Percentiles rank a stretch among this genome's conserved stretches.
Evolutionary conservation across 1,140 invertebrate genomes (phyloP).

Genomic region (Saccostrea glomerata): DNA sequence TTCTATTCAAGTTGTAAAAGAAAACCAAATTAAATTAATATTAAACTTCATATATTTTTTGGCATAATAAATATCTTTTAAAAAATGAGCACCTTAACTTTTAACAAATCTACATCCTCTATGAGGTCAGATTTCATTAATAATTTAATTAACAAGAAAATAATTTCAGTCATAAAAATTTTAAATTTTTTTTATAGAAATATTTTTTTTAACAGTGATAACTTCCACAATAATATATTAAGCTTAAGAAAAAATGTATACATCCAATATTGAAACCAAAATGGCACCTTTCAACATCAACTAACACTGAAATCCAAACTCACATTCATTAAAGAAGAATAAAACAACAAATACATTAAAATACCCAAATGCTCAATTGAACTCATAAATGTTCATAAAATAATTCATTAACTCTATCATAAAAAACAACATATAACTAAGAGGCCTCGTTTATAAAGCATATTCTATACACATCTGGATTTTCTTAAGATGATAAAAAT

Average conservation of each 20-base stretch:
- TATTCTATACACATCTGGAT: background rate
- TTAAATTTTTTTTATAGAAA: background rate
- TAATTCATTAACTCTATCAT: constrained; percentile 16
- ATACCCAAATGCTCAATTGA: background rate
- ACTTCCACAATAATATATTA: constrained; percentile 6
- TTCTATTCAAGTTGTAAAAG: background rate
- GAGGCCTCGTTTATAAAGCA: background rate
- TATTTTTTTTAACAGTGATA: background rate
- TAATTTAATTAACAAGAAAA: constrained; percentile 7
- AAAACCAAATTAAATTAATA: background rate
- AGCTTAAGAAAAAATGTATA: background rate
- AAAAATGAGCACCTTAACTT: background rate
- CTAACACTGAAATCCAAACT: background rate
- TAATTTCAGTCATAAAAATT: background rate
- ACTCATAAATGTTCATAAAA: constrained; percentile 11
- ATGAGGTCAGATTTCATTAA: background rate
- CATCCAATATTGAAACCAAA: background rate
- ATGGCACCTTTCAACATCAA: background rate
- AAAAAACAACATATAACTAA: constrained; percentile 4
- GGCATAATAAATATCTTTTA: background rate
- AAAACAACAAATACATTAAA: constrained; percentile 31
- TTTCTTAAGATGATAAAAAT: background rate
- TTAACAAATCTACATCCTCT: background rate
- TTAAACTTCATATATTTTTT: background rate
- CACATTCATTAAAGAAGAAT: background rate